Conservation (phyloP, 1,140 invertebrate species). For the Drosophila setifemur region DNA sequence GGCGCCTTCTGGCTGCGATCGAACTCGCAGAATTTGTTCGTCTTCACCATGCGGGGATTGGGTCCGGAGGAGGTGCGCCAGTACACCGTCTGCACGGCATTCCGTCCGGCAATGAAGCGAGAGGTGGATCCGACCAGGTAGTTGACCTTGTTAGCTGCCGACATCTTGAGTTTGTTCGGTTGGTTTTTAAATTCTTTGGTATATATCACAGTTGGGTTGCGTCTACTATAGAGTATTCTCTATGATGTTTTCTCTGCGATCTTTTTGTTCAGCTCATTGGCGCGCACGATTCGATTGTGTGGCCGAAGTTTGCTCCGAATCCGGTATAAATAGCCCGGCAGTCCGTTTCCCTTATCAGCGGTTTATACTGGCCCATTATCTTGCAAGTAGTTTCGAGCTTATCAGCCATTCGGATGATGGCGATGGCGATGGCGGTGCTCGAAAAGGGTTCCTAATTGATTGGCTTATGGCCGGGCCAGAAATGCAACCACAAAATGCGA, state of each 20-base stretch:
- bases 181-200: neutral
- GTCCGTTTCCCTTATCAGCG: conserved; percentile 41
- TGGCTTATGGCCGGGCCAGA: conserved; percentile 39
- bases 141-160: conserved; percentile 83
- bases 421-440: conserved; percentile 6
- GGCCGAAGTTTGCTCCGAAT: neutral
- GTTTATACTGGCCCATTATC: conserved; percentile 29
- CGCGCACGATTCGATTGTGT: conserved; percentile 49
- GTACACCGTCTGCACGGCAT: conserved; percentile 88
- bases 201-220: conserved; percentile 58
- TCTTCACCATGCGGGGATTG: conserved; percentile 84
- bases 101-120: conserved; percentile 87
- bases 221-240: conserved; percentile 9
- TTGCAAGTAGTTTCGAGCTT: conserved; percentile 35
- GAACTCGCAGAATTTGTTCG: conserved; percentile 85
- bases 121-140: conserved; percentile 85
- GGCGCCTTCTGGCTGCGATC: conserved; percentile 68
- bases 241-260: conserved; percentile 4
- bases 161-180: conserved; percentile 39
- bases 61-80: conserved; percentile 85
- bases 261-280: conserved; percentile 17
- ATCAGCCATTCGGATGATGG: conserved; percentile 30
- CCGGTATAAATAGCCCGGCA: conserved; percentile 48
- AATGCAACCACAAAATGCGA: conserved; percentile 34
- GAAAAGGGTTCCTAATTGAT: conserved; percentile 60